Evolutionary conservation across 2,113 vertebrate species (phyloP).

Genomic region (Syrrhaptes paradoxus): DNA sequence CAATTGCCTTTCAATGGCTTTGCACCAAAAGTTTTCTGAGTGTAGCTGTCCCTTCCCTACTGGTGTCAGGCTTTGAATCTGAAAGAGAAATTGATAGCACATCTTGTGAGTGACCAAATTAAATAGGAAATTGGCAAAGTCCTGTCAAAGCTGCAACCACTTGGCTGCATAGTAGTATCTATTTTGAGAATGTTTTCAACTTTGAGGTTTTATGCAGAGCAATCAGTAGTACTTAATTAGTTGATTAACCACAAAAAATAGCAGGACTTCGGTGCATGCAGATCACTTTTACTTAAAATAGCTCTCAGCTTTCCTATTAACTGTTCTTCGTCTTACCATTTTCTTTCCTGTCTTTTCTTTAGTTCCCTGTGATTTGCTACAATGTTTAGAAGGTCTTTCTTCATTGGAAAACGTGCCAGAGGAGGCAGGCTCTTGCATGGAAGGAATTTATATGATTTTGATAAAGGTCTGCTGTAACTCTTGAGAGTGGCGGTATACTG

Average conservation of each 20-base stretch:
- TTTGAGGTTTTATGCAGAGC: not conserved
- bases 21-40: not conserved
- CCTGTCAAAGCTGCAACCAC: not conserved
- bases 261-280: not conserved
- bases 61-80: not conserved
- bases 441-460: not conserved
- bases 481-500: not conserved
- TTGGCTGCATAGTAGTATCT: not conserved
- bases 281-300: not conserved
- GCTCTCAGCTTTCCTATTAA: not conserved
- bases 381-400: not conserved
- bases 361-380: not conserved
- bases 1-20: not conserved
- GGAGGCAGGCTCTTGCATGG: not conserved
- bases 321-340: not conserved
- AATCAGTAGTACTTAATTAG: not conserved
- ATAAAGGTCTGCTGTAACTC: not conserved
- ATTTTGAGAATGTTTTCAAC: not conserved
- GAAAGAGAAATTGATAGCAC: not conserved
- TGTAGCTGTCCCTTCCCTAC: not conserved
- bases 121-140: not conserved
- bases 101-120: not conserved
- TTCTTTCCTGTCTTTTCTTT: not conserved
- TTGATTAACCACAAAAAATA: not conserved
- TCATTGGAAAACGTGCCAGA: not conserved